Evolutionary conservation across 2,797 vertebrate genomes (phyloP).

Genomic region (Graptemys geographica): DNA sequence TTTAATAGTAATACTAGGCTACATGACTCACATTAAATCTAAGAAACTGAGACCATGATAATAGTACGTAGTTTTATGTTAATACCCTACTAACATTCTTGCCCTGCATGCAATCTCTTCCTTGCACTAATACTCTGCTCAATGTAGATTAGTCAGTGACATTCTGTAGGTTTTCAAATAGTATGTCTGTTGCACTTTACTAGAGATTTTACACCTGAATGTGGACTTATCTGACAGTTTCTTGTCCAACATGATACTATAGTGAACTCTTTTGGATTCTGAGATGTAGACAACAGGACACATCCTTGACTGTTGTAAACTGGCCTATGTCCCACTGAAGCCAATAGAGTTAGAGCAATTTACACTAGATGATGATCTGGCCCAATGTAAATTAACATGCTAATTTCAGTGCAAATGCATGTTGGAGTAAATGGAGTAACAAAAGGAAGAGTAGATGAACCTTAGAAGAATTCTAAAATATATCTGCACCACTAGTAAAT

Average conservation of each 20-base stretch:
- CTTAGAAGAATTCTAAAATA: neutral
- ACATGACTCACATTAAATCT: constrained; percentile 8
- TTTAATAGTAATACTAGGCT: constrained; percentile 14
- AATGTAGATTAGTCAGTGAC: constrained; percentile 25
- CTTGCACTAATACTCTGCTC: constrained; percentile 33
- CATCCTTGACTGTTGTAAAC: neutral
- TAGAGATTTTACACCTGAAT: neutral
- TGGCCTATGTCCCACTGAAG: neutral
- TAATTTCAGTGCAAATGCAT: neutral
- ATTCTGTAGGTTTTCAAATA: neutral
- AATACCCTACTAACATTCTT: neutral
- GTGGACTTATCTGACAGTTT: neutral
- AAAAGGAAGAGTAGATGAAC: accelerated
- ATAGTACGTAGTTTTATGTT: constrained; percentile 10
- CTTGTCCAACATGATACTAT: neutral
- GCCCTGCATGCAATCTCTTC: neutral
- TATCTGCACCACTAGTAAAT: neutral
- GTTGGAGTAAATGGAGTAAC: neutral
- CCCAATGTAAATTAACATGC: neutral
- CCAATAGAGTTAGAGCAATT: neutral
- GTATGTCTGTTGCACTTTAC: neutral
- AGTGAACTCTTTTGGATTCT: neutral
- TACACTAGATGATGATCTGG: accelerated
- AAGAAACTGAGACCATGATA: constrained; percentile 8
- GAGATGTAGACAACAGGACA: neutral